These are phyloP conservation scores for Syritta pipiens DNA, from an alignment of 2,888 invertebrate species.

Conservation along the genomic window DNA sequence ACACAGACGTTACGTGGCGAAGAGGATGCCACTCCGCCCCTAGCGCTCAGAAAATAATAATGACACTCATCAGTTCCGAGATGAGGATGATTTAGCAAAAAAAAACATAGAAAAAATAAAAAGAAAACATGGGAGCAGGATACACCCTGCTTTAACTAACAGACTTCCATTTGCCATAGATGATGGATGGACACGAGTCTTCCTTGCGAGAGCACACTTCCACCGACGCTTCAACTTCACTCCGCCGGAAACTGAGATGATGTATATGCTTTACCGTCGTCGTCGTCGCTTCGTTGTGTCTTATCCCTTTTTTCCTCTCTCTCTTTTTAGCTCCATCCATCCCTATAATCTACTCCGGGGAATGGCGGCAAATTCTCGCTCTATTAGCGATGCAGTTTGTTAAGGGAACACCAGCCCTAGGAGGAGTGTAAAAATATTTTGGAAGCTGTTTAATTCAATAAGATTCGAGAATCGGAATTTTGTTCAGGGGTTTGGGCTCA, in stretches of 20 bases:
- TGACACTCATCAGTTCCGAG: constrained; percentile 55
- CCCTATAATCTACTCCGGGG: constrained; percentile 23
- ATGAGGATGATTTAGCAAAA: constrained; percentile 62
- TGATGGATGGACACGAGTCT: constrained; percentile 60
- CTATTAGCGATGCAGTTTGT: constrained; percentile 62
- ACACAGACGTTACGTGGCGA: no score
- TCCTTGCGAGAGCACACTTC: constrained; percentile 8
- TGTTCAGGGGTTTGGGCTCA: constrained; percentile 21
- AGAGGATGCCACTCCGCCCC: constrained; percentile 18
- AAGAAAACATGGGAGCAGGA: constrained; percentile 20
- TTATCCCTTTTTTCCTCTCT: constrained; percentile 18
- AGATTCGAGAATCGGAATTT: constrained; percentile 49
- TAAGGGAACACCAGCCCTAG: constrained; percentile 2
- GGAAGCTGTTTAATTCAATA: constrained; percentile 61
- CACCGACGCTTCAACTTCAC: neutral
- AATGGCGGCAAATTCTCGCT: constrained; percentile 33
- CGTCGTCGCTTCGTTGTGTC: constrained; percentile 32
- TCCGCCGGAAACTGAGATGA: constrained; percentile 26
- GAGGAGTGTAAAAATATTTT: constrained; percentile 35
- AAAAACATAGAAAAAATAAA: constrained; percentile 16
- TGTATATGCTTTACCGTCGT: constrained; percentile 55
- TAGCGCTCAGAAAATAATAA: constrained; percentile 50
- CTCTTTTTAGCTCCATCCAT: neutral
- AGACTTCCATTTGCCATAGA: constrained; percentile 64
- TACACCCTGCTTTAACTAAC: constrained; percentile 38